phyloP scores from a whole-genome alignment of 2,888 invertebrate species.

The Priocnemis perturbator region DNA sequence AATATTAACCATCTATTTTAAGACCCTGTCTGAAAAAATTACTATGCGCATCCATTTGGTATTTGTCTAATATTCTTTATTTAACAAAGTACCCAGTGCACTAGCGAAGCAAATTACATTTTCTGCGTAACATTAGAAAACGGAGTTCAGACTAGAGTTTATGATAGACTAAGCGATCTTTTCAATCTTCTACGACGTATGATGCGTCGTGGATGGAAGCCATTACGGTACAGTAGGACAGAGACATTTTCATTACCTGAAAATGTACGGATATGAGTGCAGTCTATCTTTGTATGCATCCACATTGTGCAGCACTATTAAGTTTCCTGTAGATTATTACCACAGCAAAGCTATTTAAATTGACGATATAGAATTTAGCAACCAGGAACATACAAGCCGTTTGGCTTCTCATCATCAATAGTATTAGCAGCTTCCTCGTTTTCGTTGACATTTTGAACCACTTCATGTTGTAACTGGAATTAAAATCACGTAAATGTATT shows the following conservation, averaged over 20 bases:
- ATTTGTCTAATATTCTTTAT: too few species aligned
- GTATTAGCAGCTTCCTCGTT: not conserved
- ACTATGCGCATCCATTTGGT: too few species aligned
- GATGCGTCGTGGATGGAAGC: not conserved
- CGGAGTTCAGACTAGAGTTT: too few species aligned
- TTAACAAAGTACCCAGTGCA: too few species aligned
- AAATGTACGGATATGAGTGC: too few species aligned
- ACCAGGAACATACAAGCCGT: not conserved
- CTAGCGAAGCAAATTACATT: too few species aligned
- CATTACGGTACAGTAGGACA: not conserved
- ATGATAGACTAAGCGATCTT: too few species aligned
- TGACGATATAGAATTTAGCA: not conserved
- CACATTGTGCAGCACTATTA: too few species aligned
- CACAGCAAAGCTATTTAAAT: not conserved
- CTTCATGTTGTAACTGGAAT: not conserved
- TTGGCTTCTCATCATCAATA: slow-evolving; percentile 6
- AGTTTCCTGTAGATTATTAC: not conserved
- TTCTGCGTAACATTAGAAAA: too few species aligned
- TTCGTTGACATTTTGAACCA: not conserved
- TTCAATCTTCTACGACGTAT: not conserved
- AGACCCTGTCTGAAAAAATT: too few species aligned
- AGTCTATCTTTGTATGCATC: too few species aligned
- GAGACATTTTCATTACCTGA: not conserved
- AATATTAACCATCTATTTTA: too few species aligned
- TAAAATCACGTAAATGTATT: not conserved